Base-by-base conservation (phyloP, 2,113 vertebrate genomes). In the Channa maculata region DNA sequence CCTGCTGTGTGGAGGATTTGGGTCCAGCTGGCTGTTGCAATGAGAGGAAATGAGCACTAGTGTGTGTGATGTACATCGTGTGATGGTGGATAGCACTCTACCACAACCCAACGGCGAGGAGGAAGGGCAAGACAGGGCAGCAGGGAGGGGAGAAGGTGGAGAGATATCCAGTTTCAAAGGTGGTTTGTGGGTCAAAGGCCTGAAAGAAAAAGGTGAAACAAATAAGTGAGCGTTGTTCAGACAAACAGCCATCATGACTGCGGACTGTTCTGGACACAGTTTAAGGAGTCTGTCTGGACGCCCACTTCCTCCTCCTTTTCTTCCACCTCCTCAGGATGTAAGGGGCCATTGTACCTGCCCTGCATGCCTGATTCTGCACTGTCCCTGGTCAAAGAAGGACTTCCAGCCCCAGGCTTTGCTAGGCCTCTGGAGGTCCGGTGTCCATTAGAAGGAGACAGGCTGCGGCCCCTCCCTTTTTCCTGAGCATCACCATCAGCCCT, bases 191-290 rank as follows among this genome's bases (percentile, higher is more conserved):
- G 62, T 83, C 43, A 78, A 88, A 86, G 84, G 85, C 77, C 59
- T 74, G 71, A 85, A 62, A 74, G 68, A 64, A 74, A 81, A 67
- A 79, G 86, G 90, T 4, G 8, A 81, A 84, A 86, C 83, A 89
- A 67, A 72, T 38, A 58, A 14, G 50, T 48, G 9, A 80, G 64
- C 24, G 38, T 61, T 77, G 82, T 95, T 95, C 77, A 75, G 71
- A 86, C 60, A 44, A 43, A 57, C 73, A 69, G 79, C 77, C 79
- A 93, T 94, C 93, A 94, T 55, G 91, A 98, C 93, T 95, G 96
- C 91, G 96, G 96, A 92, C 96, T 97, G 95, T 96, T 97, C 94
- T 96, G 98, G 93, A 96, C 97, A 77, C 97, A 98, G 95, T 99
- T 96, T 87, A 96, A 94, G 82, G 97, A 96, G 93, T 98, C 97